Base-by-base conservation (phyloP, 2,797 vertebrate genomes). In the Telmatherina bonti region DNA sequence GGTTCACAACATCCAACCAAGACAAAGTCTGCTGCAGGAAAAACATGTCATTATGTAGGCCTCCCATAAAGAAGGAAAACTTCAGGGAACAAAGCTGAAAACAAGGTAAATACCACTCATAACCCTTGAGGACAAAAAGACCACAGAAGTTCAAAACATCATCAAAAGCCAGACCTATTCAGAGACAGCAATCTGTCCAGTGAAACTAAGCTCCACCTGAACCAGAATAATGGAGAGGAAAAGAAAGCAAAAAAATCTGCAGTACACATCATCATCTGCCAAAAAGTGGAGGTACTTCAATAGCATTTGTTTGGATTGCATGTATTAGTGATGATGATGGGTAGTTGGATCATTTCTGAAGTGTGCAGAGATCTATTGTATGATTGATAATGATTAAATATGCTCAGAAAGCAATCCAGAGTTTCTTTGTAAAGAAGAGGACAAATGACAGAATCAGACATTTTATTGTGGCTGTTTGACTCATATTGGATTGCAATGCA, bases 401-500 rank as follows among this genome's bases (percentile, higher is more conserved):
- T 31, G 30, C 41, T 7, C 16, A 43, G 18, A 51, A 24, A 24
- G 22, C n/a, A 22, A 8, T 49, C 45, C 2, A 8, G 10, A 10
- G 10, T 49, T 49, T 24, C 10, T 10, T 49, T n/a, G 4, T 49
- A 47, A 49, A 49, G n/a, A 12, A 24, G 47, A 3, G n/a, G 9
- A 24, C 4, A 51, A 22, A 51, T 51, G 43, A 49, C 22, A 52
- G 43, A n/a, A 18, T 63, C 13, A 15, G 29, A 12, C 27, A 49
- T 60, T 57, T 69, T 4, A 18, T 36, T 59, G 49, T 62, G 49
- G 31, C 47, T 6, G 52, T 62, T 30, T 67, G 80, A 83, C 62
- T 30, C 72, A 41, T 76, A 63, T 54, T 45, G 4, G 31, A 62
- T 1, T 18, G 30, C 0, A 1, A 16, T 43, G 67, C 24, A 38